Evolutionary conservation across 2,797 vertebrate species (phyloP).

Genomic region (Phalloptychus januarius): DNA sequence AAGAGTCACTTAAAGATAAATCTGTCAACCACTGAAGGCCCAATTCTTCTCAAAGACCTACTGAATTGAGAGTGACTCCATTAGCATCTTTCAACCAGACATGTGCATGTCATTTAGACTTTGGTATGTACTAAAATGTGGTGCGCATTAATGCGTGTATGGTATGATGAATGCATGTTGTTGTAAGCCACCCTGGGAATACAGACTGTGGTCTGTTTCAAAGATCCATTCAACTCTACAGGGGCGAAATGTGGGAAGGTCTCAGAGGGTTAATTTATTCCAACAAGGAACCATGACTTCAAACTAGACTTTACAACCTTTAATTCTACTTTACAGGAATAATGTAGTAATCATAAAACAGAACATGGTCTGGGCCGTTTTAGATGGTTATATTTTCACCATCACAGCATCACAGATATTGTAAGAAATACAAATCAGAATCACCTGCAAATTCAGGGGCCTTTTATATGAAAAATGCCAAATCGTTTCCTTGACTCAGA

Average conservation of each 20-base stretch:
- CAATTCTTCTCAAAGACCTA: constrained; percentile 49
- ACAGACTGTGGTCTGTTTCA: constrained; percentile 62
- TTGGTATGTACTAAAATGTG: constrained; percentile 73
- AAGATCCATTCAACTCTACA: constrained; percentile 45
- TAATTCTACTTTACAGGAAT: constrained; percentile 18
- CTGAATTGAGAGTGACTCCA: constrained; percentile 55
- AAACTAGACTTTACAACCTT: constrained; percentile 29
- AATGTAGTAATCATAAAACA: constrained; percentile 23
- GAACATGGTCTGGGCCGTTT: constrained; percentile 15
- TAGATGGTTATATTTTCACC: constrained; percentile 10
- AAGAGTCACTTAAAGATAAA: constrained; percentile 32
- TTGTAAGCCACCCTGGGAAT: constrained; percentile 69
- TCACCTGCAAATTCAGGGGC: not conserved
- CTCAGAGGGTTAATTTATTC: constrained; percentile 54
- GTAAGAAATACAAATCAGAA: not conserved
- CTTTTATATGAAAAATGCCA: not conserved
- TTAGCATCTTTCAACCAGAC: constrained; percentile 58
- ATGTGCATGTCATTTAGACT: constrained; percentile 73
- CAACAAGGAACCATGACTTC: constrained; percentile 11
- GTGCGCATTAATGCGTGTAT: constrained; percentile 68
- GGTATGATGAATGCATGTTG: constrained; percentile 73
- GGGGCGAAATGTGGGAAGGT: constrained; percentile 52
- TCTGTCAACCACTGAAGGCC: constrained; percentile 30
- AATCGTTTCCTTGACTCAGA: not conserved
- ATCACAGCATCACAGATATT: not conserved